Evolutionary conservation across 1,140 invertebrate species (phyloP), one percentile per base, ranked within the genome.

Genomic region (Zaprionus tsacasi): DNA sequence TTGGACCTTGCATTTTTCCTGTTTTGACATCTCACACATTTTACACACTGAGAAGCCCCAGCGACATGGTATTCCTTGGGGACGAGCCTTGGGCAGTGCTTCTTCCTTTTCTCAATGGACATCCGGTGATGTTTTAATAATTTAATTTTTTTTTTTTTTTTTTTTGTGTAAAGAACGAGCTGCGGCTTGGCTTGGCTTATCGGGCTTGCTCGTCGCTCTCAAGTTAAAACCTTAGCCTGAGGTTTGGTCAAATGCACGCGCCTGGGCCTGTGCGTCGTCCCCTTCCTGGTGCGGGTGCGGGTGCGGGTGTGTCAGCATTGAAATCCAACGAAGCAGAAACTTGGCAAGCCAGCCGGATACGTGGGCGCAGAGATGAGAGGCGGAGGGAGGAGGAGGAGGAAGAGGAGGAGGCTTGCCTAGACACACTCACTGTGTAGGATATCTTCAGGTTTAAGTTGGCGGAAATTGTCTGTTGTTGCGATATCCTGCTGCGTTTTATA

Each of bases 401-500:
- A 21, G 40, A 52, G 75, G 50, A 52, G 43, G 52, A 38, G 58
- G 71, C 17, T 15, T 30, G 10, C 45, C 8, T 25, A 45, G 56
- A 58, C 48, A 30, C 17, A 17, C 56, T 33, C 68, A 43, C 70
- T 43, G 59, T 30, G 55, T 38, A 58, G 59, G 59, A 76, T 65
- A 76, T 76, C 87, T 91, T 91, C 71, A 78, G 83, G 76, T 91
- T 82, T 77, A 87, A 91, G 87, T 91, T 87, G 81, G 66, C 88
- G 88, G 88, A 91, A 91, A 91, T 91, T 91, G 88, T 91, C 87
- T 87, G 88, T 91, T 91, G 87, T 91, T 76, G 88, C 87, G 87
- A 91, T 91, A 91, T 87, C 88, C 88, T 91, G 82, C 88, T 91
- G 87, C 80, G 79, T 91, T 90, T 91, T 91, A 91, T 83, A 91